Conservation (phyloP, 2,797 vertebrate species). For the Gymnodraco acuticeps region DNA sequence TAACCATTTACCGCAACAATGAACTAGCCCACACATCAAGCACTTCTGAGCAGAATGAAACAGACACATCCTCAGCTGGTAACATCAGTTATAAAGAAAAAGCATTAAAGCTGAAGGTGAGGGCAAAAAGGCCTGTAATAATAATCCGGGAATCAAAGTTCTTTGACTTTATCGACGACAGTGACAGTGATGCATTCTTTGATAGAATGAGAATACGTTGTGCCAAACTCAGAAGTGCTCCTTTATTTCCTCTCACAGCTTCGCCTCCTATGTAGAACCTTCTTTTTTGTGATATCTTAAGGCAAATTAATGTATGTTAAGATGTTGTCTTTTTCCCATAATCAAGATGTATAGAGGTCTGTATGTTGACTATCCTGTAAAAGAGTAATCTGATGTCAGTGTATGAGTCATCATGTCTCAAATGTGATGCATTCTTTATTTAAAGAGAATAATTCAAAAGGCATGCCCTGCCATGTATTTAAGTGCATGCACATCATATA, state of each 20-base stretch:
- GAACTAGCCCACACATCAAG: not conserved
- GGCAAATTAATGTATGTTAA: not conserved
- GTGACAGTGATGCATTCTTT: constrained; percentile 63
- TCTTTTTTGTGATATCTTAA: constrained; percentile 3
- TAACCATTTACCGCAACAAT: not conserved
- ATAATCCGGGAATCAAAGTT: constrained; percentile 47
- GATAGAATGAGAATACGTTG: constrained; percentile 49
- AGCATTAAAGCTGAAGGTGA: not conserved
- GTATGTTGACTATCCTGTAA: not conserved
- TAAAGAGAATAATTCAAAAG: constrained; percentile 3
- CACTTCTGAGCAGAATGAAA: not conserved
- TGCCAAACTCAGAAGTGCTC: constrained; percentile 33
- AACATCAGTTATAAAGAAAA: not conserved
- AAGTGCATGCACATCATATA: not conserved
- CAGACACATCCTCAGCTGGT: not conserved
- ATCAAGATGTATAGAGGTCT: not conserved
- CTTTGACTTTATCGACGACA: constrained; percentile 71
- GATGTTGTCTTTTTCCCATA: not conserved
- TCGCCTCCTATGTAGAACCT: not conserved
- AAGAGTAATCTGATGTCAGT: not conserved
- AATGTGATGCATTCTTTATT: not conserved
- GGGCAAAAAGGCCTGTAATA: constrained; percentile 9
- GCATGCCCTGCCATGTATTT: not conserved
- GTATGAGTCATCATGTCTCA: not conserved
- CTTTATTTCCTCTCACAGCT: constrained; percentile 66